Base-by-base conservation (phyloP, 2,113 vertebrate genomes). In the Rhabdomys dilectus region DNA sequence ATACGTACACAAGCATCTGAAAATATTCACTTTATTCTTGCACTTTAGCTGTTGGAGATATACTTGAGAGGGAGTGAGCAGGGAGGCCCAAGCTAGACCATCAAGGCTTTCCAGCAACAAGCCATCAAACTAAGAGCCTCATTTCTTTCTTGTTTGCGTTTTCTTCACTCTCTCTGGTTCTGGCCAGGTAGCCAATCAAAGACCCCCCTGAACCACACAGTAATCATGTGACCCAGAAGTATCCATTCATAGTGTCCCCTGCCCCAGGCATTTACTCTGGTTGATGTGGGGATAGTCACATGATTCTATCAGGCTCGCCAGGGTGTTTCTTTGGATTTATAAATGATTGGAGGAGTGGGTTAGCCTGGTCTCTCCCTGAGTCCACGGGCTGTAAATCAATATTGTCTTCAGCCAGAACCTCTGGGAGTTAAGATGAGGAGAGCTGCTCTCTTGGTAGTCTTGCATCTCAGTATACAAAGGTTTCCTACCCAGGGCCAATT, bases 141-240 rank as follows among this genome's bases (percentile, higher is more conserved):
- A 6, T 15, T 53, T 72, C 53, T 62, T 53, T 84, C 60, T 42
- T 88, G 45, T 77, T 86, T 53, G 15, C 7, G 15, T 13, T 19
- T 48, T 48, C 26, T 81, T 68, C 1, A 1, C 1, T 80, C 29
- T 60, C 31, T 7, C 7, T 58, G 11, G 31, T 70, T 92, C 34
- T 0, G 0, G 19, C 34, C 9, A 7, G 15, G 51, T 42, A 68
- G 66, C 77, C 73, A 72, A 53, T 82, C 68, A 60, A 42, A 0
- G 16, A 91, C 1, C 4, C 4, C 82, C 39, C 1, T 5, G 89
- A 11, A 21, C 62, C 2, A n/a, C 9, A 26, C 2, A 73, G 53
- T 72, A 42, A 72, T 8, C 77, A 70, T 39, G 77, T 89, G 82
- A 96, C 45, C 19, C 8, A 36, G 70, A 95, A 97, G 21, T 66